Percentiles rank a stretch among this genome's conserved stretches.
These are phyloP conservation scores for Panagrolaimus sp. DNA, from an alignment of 1,140 invertebrate genomes.

Conservation along the genomic window DNA sequence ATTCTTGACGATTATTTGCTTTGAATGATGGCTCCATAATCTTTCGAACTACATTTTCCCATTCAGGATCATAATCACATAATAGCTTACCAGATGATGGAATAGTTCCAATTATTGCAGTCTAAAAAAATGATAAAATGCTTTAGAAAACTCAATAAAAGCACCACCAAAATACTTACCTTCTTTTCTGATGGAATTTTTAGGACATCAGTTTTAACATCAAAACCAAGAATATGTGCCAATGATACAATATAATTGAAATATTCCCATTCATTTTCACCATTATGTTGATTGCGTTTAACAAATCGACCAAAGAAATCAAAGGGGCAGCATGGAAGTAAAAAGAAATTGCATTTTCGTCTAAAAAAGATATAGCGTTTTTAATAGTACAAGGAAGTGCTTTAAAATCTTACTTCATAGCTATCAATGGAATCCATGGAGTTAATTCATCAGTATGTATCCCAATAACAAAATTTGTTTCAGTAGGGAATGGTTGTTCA, in stretches of 20 bases:
- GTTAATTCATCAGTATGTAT: slow-evolving; percentile 8
- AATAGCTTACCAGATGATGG: slow-evolving; percentile 19
- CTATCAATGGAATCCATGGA: background rate
- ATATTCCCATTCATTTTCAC: slow-evolving; percentile 64
- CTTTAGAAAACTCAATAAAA: background rate
- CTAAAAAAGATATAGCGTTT: slow-evolving; percentile 19
- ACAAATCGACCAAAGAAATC: slow-evolving; percentile 82
- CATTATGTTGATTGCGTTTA: slow-evolving; percentile 54
- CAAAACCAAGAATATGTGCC: slow-evolving; percentile 68
- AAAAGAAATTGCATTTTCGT: slow-evolving; percentile 68
- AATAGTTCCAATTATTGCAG: slow-evolving; percentile 20
- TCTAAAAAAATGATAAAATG: slow-evolving; percentile 4
- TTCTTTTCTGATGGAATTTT: slow-evolving; percentile 90
- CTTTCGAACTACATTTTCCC: background rate
- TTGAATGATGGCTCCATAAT: slow-evolving; percentile 24
- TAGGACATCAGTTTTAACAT: slow-evolving; percentile 71
- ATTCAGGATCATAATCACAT: slow-evolving; percentile 6
- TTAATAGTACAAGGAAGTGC: no score
- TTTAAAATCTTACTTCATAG: background rate
- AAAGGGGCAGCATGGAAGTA: slow-evolving; percentile 86
- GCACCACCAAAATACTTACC: no score
- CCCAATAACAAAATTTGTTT: background rate
- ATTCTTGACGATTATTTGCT: slow-evolving; percentile 18
- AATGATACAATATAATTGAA: slow-evolving; percentile 77
- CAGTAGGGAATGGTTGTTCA: background rate